Evolutionary conservation across 2,797 vertebrate species (phyloP), one percentile per base, ranked within the genome.

Genomic region (Benthosema pterotum): DNA sequence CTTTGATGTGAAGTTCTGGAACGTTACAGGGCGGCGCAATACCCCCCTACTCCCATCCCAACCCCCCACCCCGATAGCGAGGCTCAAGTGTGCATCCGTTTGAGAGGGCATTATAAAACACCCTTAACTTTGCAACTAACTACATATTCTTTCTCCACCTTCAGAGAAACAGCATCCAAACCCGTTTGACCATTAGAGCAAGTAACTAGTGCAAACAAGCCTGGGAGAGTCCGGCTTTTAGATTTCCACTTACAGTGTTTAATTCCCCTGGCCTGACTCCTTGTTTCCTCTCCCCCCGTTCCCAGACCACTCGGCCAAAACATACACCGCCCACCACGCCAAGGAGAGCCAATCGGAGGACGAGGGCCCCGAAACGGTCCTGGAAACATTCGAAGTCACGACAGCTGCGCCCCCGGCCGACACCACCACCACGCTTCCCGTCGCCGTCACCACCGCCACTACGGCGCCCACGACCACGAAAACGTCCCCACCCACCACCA

Each of bases 231-330:
- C 52, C 46, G 42, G 15, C 42, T 46, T 28, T 58, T 22, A 43
- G 11, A 52, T 42, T 43, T 63, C 14, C 18, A 11, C 52, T 63
- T 54, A 17, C 54, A 32, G 28, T 32, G 8, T 61, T 19, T n/a
- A 28, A 64, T 12, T 69, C 28, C 17, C 55, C 25, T 65, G 48
- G 17, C 12, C 46, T 59, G 17, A 56, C 66, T 50, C 16, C 42
- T 0, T 6, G n/a, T 42, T 19, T 72, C 42, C 43, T 65, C 42
- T 60, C 19, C 19, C 53, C 18, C 42, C 72, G 19, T 28, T 57
- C 42, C 49, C 75, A 96, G 95, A 95, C 32, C 90, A 87, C 7
- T n/a, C 83, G 42, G 84, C 81, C 63, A 94, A 89, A 79, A 69
- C 83, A 0, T 84, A 88, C 50, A 72, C 58, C 2, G 76, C 86